Conservation (phyloP, 1,140 invertebrate genomes). For the Camponotus pennsylvanicus region DNA sequence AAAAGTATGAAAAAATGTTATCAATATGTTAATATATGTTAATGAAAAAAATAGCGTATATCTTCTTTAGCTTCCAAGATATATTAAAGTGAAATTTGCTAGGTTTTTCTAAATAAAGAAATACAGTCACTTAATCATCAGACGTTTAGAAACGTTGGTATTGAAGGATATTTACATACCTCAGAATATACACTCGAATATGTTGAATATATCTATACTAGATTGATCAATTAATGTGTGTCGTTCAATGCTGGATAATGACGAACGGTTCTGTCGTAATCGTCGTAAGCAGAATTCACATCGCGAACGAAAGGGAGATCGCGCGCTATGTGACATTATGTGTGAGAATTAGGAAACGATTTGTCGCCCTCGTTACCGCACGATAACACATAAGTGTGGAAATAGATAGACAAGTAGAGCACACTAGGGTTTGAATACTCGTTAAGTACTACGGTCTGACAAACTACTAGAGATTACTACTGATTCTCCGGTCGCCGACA, state of each 20-base stretch:
- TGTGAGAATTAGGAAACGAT: slow-evolving; percentile 42
- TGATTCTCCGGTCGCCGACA: background rate
- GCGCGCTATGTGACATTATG: slow-evolving; percentile 5
- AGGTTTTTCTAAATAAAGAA: too few species aligned
- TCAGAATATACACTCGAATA: slow-evolving; percentile 13
- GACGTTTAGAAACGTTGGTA: background rate
- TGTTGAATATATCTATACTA: background rate
- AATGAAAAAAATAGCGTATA: too few species aligned
- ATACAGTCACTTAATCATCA: background rate
- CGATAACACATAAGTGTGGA: slow-evolving; percentile 1
- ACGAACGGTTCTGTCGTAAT: slow-evolving; percentile 18
- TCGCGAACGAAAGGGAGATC: slow-evolving; percentile 12
- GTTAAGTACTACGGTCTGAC: slow-evolving; percentile 12
- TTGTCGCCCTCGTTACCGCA: slow-evolving; percentile 9
- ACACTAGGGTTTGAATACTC: slow-evolving; percentile 31
- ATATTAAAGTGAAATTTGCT: too few species aligned
- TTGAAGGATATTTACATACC: slow-evolving; percentile 7
- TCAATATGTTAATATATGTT: too few species aligned
- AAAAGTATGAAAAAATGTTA: too few species aligned
- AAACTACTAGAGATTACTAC: slow-evolving; percentile 40
- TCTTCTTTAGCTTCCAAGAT: too few species aligned
- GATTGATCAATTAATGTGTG: slow-evolving; percentile 6
- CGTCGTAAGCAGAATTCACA: background rate
- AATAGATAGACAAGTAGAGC: slow-evolving; percentile 44
- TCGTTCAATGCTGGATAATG: slow-evolving; percentile 29